These are phyloP conservation scores for Dryomyza anilis DNA, from an alignment of 2,888 invertebrate genomes.

Conservation along the genomic window DNA sequence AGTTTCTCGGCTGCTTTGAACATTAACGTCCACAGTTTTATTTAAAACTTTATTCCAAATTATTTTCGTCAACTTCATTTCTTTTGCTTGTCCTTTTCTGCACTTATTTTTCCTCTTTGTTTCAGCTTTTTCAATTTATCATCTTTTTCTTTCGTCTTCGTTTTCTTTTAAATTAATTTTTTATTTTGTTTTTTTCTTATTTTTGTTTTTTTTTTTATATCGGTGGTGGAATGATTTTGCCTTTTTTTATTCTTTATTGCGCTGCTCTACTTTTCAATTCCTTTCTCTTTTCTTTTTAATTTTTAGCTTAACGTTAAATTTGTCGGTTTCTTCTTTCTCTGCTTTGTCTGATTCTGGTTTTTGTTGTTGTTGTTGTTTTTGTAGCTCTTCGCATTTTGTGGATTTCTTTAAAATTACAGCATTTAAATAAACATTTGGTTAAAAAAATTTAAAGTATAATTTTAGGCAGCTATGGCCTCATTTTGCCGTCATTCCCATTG, in stretches of 20 bases:
- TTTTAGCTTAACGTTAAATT: neutral
- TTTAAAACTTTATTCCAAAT: too few relatives aligned
- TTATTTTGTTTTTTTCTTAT: neutral
- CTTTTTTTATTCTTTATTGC: conserved; percentile 9
- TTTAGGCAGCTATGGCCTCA: conserved; percentile 63
- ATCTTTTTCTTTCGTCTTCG: conserved; percentile 7
- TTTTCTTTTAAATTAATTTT: too few relatives aligned
- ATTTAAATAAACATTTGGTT: conserved; percentile 35
- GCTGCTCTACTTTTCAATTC: conserved; percentile 10
- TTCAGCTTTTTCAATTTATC: conserved; percentile 1
- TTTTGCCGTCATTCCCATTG: conserved; percentile 91
- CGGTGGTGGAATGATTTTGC: conserved; percentile 42
- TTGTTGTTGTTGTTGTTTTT: conserved; percentile 27
- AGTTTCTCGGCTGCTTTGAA: conserved; percentile 8
- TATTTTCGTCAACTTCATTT: too few relatives aligned
- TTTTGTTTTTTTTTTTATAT: conserved; percentile 25
- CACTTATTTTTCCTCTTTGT: too few relatives aligned
- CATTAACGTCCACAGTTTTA: too few relatives aligned
- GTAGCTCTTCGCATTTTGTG: conserved; percentile 21
- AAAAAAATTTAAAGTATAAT: conserved; percentile 42
- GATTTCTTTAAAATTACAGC: conserved; percentile 10
- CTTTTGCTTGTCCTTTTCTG: too few relatives aligned
- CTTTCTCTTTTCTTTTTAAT: neutral
- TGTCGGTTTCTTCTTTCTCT: neutral
- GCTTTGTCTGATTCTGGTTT: neutral